A percentile compares a stretch with the other conserved stretches of the same genome.
These are phyloP conservation scores for Clinocottus analis DNA, from an alignment of 2,113 vertebrate species.

Conservation along the genomic window DNA sequence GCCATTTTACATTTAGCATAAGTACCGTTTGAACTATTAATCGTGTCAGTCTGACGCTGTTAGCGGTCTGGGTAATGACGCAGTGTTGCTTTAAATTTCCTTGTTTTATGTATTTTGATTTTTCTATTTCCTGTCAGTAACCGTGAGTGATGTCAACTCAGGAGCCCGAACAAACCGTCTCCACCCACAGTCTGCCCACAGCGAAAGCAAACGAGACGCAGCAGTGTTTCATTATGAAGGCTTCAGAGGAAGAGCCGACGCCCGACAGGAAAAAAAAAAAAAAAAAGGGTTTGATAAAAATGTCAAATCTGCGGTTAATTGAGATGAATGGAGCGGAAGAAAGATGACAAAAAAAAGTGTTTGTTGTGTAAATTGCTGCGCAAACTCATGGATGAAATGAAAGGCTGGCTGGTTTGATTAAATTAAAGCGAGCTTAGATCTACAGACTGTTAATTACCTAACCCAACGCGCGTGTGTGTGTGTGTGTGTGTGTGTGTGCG, in stretches of 20 bases:
- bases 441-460: constrained; percentile 53
- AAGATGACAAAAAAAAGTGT: constrained; percentile 7
- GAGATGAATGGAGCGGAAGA: background rate
- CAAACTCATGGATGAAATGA: constrained; percentile 5
- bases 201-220: background rate
- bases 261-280: background rate
- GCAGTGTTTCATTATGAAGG: background rate
- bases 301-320: background rate
- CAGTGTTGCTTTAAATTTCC: background rate
- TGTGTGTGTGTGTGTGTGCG: background rate
- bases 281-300: too few species aligned
- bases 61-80: too few species aligned
- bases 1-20: too few species aligned
- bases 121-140: background rate
- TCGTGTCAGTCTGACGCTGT: too few species aligned
- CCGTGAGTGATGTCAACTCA: background rate
- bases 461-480: too few species aligned
- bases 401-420: constrained; percentile 53
- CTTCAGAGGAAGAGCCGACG: background rate
- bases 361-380: constrained; percentile 8
- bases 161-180: background rate
- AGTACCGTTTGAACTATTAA: too few species aligned
- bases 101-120: background rate
- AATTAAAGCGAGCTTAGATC: constrained; percentile 59
- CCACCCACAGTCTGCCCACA: background rate